Conservation (phyloP, 2,888 invertebrate genomes). For the Drosophila anomalata region DNA sequence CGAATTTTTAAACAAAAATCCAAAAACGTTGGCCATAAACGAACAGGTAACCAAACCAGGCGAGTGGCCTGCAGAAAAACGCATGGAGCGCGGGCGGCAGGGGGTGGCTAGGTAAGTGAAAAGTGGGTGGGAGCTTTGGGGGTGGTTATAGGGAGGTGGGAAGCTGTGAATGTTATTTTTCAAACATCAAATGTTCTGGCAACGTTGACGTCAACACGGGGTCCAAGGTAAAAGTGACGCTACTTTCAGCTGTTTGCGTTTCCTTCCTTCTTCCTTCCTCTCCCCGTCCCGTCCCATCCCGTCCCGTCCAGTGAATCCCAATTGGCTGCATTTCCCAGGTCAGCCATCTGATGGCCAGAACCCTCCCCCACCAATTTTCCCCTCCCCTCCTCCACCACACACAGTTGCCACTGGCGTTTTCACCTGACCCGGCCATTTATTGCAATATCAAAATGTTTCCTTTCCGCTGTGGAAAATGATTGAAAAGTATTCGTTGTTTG, state of each 20-base stretch:
- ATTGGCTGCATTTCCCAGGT: conserved; percentile 54
- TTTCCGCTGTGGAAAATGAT: conserved; percentile 58
- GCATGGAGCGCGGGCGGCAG: conserved; percentile 11
- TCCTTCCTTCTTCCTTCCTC: conserved; percentile 41
- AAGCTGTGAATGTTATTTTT: conserved; percentile 44
- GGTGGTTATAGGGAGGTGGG: not conserved
- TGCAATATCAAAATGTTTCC: conserved; percentile 55
- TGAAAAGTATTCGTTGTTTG: conserved; percentile 59
- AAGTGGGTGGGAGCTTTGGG: not conserved
- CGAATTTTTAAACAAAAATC: conserved; percentile 52
- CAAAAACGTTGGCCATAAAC: conserved; percentile 41
- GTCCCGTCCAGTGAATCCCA: conserved; percentile 40
- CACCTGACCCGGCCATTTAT: conserved; percentile 30
- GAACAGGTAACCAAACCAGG: conserved; percentile 49
- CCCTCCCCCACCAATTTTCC: not conserved
- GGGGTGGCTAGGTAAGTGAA: conserved; percentile 9
- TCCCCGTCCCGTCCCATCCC: not conserved
- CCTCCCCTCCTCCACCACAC: not conserved
- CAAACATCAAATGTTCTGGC: conserved; percentile 47
- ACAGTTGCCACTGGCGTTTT: conserved; percentile 29
- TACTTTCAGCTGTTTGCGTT: conserved; percentile 47
- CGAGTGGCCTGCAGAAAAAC: conserved; percentile 22
- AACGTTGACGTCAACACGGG: conserved; percentile 56
- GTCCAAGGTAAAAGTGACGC: conserved; percentile 41
- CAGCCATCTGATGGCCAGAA: conserved; percentile 20